Conservation (phyloP, 2,888 invertebrate species). For the Anodontia alba region DNA sequence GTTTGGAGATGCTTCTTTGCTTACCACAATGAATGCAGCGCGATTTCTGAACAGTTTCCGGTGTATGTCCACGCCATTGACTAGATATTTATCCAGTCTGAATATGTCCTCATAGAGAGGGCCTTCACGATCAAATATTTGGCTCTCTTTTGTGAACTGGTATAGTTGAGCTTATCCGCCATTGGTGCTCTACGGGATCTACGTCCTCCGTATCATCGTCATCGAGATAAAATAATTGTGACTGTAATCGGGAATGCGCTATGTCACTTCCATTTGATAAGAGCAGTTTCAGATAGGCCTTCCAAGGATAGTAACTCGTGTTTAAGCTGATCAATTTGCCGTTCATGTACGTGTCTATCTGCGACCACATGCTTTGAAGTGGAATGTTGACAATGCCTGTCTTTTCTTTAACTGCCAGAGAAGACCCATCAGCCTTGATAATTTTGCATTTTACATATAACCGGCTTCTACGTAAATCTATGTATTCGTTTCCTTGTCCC, state of each 20-base stretch:
- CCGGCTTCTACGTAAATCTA: constrained; percentile 30
- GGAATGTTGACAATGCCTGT: constrained; percentile 26
- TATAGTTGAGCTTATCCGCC: not conserved
- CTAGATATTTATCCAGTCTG: not conserved
- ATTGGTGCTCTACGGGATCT: not conserved
- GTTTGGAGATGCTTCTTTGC: not conserved
- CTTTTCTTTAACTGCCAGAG: constrained; percentile 16
- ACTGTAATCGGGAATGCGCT: no score
- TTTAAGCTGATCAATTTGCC: not conserved
- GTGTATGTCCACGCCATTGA: not conserved
- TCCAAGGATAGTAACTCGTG: not conserved
- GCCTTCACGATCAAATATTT: not conserved
- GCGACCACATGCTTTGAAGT: constrained; percentile 32
- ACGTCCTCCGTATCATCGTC: not conserved
- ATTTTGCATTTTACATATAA: constrained; percentile 29
- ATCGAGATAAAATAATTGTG: not conserved
- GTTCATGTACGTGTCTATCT: constrained; percentile 41
- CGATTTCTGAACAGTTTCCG: not conserved
- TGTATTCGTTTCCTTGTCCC: constrained; percentile 30
- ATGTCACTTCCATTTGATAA: no score
- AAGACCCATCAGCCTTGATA: constrained; percentile 25
- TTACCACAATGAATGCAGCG: not conserved
- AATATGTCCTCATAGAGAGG: not conserved
- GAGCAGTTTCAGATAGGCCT: no score
- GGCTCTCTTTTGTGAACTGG: not conserved